These are phyloP conservation scores for Drosophila pseudotalamancana DNA, from an alignment of 2,888 invertebrate species.

Conservation along the genomic window DNA sequence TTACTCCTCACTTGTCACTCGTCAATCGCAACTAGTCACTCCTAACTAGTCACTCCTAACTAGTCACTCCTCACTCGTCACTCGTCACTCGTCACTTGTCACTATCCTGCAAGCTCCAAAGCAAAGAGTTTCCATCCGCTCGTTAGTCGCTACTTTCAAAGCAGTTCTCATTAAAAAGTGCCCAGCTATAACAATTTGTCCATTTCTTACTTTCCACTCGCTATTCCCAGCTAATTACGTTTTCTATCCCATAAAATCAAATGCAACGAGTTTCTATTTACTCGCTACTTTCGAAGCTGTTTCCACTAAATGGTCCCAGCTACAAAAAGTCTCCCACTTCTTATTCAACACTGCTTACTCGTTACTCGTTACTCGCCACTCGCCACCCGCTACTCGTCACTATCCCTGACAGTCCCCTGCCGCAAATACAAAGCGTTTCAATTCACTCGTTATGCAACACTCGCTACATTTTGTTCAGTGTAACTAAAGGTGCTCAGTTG, in stretches of 20 bases:
- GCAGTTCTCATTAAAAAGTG: not conserved
- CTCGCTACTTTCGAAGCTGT: no score
- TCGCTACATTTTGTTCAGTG: not conserved
- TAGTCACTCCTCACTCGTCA: not conserved
- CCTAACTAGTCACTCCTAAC: not conserved
- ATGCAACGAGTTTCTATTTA: slow-evolving; percentile 7
- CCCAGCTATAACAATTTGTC: no score
- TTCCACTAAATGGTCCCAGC: no score
- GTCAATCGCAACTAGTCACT: slow-evolving; percentile 3
- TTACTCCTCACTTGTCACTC: slow-evolving; percentile 8
- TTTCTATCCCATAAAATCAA: no score
- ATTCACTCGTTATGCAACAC: not conserved
- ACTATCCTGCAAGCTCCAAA: no score
- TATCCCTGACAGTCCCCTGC: not conserved
- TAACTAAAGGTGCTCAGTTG: not conserved
- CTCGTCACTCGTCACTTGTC: slow-evolving; percentile 7
- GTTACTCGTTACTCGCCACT: not conserved
- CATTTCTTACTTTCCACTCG: no score
- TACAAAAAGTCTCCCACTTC: no score
- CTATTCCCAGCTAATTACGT: no score
- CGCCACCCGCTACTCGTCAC: not conserved
- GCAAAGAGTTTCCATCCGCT: not conserved
- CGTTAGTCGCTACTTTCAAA: not conserved
- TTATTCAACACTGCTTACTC: no score
- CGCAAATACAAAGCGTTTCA: not conserved